Evolutionary conservation across 2,888 invertebrate genomes (phyloP).

Genomic region (Pristionchus entomophagus): DNA sequence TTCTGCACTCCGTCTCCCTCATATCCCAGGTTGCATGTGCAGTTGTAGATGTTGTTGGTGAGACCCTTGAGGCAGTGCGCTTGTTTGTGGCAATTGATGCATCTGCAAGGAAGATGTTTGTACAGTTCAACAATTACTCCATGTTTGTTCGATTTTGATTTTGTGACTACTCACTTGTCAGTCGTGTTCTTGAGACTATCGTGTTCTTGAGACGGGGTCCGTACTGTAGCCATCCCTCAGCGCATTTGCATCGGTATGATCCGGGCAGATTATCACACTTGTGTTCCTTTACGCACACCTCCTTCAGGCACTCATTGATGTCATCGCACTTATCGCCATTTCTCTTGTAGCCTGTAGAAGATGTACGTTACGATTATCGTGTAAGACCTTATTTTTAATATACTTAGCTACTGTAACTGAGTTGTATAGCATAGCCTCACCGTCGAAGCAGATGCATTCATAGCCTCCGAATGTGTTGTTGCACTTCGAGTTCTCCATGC

Average conservation of each 20-base stretch:
- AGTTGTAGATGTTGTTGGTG: constrained; percentile 34
- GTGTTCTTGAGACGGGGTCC: constrained; percentile 40
- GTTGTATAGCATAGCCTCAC: background rate
- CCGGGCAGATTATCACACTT: constrained; percentile 36
- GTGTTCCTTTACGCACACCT: background rate
- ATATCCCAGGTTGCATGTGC: constrained; percentile 48
- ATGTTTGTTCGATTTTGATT: background rate
- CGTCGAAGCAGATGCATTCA: constrained; percentile 38
- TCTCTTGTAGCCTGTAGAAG: background rate
- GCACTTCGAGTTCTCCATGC: constrained; percentile 39
- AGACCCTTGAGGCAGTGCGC: constrained; percentile 44
- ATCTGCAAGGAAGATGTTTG: background rate
- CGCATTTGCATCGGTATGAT: constrained; percentile 41
- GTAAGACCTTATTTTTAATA: no score
- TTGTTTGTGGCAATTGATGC: constrained; percentile 4
- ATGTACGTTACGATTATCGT: no score
- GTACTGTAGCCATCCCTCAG: constrained; percentile 32
- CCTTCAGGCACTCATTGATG: constrained; percentile 45
- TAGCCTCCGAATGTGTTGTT: constrained; percentile 46
- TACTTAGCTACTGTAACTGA: background rate
- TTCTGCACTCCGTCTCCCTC: constrained; percentile 28
- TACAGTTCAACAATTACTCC: background rate
- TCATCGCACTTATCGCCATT: constrained; percentile 18
- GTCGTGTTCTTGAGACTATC: constrained; percentile 41
- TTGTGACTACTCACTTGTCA: background rate